A percentile compares a stretch with the other conserved stretches of the same genome.
These are phyloP conservation scores for Uria lomvia DNA, from an alignment of 2,113 vertebrate genomes.

Conservation along the genomic window DNA sequence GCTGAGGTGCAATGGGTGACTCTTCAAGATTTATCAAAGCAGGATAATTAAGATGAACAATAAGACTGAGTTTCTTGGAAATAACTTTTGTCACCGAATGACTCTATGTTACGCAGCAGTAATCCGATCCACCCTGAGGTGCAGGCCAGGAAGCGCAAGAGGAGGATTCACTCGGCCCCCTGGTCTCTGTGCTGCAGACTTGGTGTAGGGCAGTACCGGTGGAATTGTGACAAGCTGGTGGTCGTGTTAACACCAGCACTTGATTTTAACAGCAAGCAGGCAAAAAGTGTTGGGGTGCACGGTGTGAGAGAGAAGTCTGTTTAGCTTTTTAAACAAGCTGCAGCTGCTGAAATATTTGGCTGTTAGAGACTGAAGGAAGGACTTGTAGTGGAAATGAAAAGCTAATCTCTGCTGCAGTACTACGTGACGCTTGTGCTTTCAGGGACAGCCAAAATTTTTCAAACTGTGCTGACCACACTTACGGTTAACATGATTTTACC, in stretches of 20 bases:
- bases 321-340: not conserved
- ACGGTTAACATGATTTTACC: not conserved
- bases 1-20: slow-evolving; percentile 5
- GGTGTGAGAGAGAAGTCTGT: not conserved
- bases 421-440: not conserved
- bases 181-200: not conserved
- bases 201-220: not conserved
- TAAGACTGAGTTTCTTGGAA: not conserved
- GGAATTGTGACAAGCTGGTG: not conserved
- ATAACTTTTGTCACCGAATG: not conserved
- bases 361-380: not conserved
- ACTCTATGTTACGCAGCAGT: not conserved
- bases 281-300: not conserved
- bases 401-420: not conserved
- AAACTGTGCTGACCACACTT: not conserved
- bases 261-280: not conserved
- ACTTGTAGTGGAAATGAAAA: not conserved
- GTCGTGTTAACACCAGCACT: not conserved
- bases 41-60: slow-evolving; percentile 52
- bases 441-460: not conserved
- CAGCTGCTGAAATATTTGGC: not conserved
- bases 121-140: not conserved
- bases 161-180: not conserved
- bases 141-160: not conserved
- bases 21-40: slow-evolving; percentile 52